phyloP scores from a whole-genome alignment of 2,113 vertebrate species.

The Forbesichthys papilliferus region DNA sequence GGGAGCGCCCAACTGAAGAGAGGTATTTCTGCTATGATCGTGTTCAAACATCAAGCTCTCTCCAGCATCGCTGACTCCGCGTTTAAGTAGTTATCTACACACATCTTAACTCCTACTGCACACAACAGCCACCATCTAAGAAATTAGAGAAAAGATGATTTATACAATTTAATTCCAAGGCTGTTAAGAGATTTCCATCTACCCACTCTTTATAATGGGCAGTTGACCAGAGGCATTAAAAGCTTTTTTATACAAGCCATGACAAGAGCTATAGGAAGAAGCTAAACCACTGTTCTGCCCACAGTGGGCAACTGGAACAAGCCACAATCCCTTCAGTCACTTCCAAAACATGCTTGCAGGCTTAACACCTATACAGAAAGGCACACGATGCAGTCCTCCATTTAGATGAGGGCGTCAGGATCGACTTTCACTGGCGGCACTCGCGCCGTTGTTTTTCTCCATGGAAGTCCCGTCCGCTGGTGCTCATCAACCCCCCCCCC shows the following conservation, averaged over 20 bases:
- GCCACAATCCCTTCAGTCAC: conserved; percentile 44
- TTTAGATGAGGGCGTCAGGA: conserved; percentile 53
- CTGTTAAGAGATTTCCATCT: not conserved
- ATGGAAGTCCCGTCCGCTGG: conserved; percentile 50
- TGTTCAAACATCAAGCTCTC: too few species aligned
- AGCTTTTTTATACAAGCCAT: conserved; percentile 12
- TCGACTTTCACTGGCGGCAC: conserved; percentile 52
- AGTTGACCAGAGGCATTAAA: not conserved
- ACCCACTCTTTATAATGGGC: not conserved
- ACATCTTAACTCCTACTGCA: too few species aligned
- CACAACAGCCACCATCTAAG: too few species aligned
- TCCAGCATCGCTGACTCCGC: too few species aligned
- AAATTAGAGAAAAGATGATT: too few species aligned
- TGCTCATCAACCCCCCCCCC: conserved; percentile 37
- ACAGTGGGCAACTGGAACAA: conserved; percentile 44
- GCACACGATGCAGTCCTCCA: conserved; percentile 32
- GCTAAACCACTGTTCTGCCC: conserved; percentile 44
- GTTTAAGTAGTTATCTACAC: too few species aligned
- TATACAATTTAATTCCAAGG: not conserved
- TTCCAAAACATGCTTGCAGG: conserved; percentile 16
- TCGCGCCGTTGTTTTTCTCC: conserved; percentile 40
- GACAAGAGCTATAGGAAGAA: conserved; percentile 33
- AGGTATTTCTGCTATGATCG: too few species aligned
- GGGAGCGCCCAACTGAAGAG: too few species aligned
- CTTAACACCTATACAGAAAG: conserved; percentile 50